A percentile compares a stretch with the other conserved stretches of the same genome.
Conservation (phyloP, 2,113 vertebrate genomes). For the Coregonus clupeaformis region DNA sequence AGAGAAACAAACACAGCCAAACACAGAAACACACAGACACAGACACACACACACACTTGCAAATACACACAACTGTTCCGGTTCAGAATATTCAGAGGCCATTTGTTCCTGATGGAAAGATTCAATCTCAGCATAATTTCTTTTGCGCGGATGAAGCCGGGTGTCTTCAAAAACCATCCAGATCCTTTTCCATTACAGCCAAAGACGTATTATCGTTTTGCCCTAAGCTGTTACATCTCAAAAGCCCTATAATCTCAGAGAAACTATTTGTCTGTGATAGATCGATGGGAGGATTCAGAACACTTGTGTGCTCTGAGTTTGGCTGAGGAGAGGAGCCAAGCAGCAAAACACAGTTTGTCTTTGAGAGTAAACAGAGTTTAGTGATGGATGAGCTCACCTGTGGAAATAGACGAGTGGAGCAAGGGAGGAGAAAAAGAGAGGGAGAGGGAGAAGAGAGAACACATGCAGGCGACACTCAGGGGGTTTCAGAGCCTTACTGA, state of each 20-base stretch:
- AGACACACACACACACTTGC: too few relatives aligned
- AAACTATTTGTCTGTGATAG: constrained; percentile 30
- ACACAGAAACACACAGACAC: too few relatives aligned
- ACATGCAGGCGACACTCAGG: constrained; percentile 23
- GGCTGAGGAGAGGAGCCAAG: constrained; percentile 29
- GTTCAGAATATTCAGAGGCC: too few relatives aligned
- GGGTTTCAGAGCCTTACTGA: constrained; percentile 31
- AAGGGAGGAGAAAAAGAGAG: background rate
- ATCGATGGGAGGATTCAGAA: background rate
- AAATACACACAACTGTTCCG: too few relatives aligned
- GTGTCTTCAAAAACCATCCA: too few relatives aligned
- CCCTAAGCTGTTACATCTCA: background rate
- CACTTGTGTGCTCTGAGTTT: background rate
- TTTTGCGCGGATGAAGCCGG: too few relatives aligned
- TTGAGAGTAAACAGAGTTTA: constrained; percentile 39
- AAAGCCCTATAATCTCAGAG: constrained; percentile 30
- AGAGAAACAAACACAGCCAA: too few relatives aligned
- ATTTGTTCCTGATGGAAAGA: too few relatives aligned
- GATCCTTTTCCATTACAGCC: background rate
- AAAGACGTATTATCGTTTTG: background rate
- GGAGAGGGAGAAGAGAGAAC: constrained; percentile 1
- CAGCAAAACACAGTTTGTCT: constrained; percentile 26
- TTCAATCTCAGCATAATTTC: too few relatives aligned
- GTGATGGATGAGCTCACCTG: constrained; percentile 40
- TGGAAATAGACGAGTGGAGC: constrained; percentile 20